Conservation (phyloP, 1,140 invertebrate species). For the Harpegnathos saltator region DNA sequence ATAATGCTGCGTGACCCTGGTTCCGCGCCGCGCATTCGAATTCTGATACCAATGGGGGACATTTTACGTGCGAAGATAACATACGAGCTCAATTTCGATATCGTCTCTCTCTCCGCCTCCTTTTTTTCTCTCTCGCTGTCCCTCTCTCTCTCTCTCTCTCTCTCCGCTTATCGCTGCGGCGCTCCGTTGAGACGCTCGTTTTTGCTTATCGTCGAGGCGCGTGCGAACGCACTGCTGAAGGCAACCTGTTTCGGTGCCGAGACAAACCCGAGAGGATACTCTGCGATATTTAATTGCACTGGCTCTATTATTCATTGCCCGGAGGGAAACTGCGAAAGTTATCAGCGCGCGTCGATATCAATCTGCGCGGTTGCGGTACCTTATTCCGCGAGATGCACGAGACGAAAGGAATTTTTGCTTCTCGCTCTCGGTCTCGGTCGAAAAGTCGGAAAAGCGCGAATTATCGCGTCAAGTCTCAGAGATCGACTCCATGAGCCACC, state of each 20-base stretch:
- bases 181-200: neutral
- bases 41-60: conserved; percentile 30
- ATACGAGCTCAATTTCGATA: conserved; percentile 1
- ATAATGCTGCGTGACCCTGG: conserved; percentile 56
- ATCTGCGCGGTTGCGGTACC: no score
- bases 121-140: no score
- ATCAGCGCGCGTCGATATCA: no score
- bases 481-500: neutral
- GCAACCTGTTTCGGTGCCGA: neutral
- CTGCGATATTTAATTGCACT: neutral
- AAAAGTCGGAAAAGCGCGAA: neutral
- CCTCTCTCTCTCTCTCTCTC: neutral
- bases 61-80: conserved; percentile 23
- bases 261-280: neutral
- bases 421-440: no score
- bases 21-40: conserved; percentile 20
- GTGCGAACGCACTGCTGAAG: conserved; percentile 3
- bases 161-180: neutral
- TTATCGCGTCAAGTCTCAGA: neutral
- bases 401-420: neutral
- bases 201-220: neutral
- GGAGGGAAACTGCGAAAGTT: no score
- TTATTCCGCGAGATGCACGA: no score
- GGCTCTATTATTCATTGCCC: no score
- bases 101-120: neutral